Evolutionary conservation across 1,140 invertebrate species (phyloP).

Genomic region (Panagrolaimus sp.): DNA sequence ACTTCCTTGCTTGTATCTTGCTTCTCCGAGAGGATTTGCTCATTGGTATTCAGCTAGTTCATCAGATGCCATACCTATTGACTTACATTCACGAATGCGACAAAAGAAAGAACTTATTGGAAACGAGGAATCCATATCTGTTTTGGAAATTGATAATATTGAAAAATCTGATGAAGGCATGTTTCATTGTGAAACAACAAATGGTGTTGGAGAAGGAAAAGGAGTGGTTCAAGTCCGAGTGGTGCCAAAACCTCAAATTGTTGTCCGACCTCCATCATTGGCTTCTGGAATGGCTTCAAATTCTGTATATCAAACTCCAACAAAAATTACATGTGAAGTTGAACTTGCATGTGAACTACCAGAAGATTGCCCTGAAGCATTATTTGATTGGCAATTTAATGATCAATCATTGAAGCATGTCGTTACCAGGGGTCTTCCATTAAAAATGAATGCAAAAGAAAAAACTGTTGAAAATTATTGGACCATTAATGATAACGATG

Average conservation of each 20-base stretch:
- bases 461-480: neutral
- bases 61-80: conserved; percentile 6
- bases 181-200: conserved; percentile 41
- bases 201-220: conserved; percentile 26
- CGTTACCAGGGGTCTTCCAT: neutral
- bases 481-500: too few species aligned
- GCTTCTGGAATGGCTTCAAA: neutral
- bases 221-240: conserved; percentile 23
- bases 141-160: conserved; percentile 23
- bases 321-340: conserved; percentile 36
- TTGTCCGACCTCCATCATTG: conserved; percentile 1
- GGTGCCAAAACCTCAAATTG: conserved; percentile 7
- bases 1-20: conserved; percentile 40
- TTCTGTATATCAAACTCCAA: neutral
- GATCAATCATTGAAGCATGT: conserved; percentile 23
- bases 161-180: conserved; percentile 26
- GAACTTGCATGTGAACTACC: conserved; percentile 31
- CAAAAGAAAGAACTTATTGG: conserved; percentile 15
- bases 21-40: conserved; percentile 30
- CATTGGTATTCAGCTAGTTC: conserved; percentile 26
- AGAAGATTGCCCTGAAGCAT: conserved; percentile 35
- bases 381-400: conserved; percentile 47
- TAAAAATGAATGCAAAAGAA: neutral
- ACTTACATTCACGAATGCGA: neutral
- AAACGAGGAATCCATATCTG: conserved; percentile 16